Evolutionary conservation across 1,140 invertebrate genomes (phyloP).

Genomic region (Sitodiplosis mosellana): DNA sequence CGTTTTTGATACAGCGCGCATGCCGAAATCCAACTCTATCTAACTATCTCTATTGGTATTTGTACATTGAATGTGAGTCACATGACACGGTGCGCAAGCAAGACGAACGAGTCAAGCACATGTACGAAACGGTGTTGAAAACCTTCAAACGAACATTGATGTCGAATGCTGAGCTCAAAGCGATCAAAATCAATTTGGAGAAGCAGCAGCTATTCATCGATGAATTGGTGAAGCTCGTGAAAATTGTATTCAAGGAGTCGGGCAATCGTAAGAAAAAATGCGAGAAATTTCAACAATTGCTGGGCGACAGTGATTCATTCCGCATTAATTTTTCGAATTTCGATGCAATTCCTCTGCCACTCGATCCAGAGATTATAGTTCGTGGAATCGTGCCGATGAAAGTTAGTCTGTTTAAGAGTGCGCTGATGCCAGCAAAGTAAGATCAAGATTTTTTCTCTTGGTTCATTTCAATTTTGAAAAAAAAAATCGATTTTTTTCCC

Average conservation of each 20-base stretch:
- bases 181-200: constrained; percentile 46
- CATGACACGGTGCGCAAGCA: constrained; percentile 45
- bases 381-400: constrained; percentile 77
- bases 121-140: constrained; percentile 80
- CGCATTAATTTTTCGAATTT: constrained; percentile 84
- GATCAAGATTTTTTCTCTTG: neutral
- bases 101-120: constrained; percentile 54
- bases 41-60: constrained; percentile 96
- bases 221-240: constrained; percentile 76
- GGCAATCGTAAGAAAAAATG: constrained; percentile 84
- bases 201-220: constrained; percentile 83
- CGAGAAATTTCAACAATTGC: constrained; percentile 64
- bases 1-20: constrained; percentile 79
- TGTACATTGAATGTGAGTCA: constrained; percentile 84
- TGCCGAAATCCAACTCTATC: constrained; percentile 76
- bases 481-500: neutral
- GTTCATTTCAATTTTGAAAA: no score
- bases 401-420: constrained; percentile 89
- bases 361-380: constrained; percentile 82
- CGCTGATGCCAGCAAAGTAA: constrained; percentile 85
- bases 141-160: constrained; percentile 35
- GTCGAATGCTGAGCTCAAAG: constrained; percentile 41
- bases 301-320: constrained; percentile 61
- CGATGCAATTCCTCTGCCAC: constrained; percentile 80
- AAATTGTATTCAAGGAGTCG: constrained; percentile 76